Base-by-base conservation (phyloP, 2,888 invertebrate species). In the Scaptomyza tumidula region DNA sequence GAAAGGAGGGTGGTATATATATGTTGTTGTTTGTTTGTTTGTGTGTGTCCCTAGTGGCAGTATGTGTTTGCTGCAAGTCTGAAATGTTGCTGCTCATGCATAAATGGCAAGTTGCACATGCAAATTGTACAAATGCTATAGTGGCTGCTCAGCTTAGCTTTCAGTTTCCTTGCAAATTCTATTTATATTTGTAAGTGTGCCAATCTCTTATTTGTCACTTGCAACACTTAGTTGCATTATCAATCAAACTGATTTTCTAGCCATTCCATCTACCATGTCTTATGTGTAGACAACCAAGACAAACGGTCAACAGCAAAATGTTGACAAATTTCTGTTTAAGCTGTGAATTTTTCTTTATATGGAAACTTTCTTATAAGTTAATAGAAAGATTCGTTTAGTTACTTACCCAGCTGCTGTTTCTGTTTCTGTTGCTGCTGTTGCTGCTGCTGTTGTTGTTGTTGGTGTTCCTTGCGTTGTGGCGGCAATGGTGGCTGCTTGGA, bases 191-290 rank as follows among this genome's bases (percentile, higher is more conserved):
- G 69, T 67, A 79, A 54, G 50, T 39, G 41, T 62, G 54, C 37
- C 43, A 53, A 39, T 29, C 19, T 56, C 6, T 49, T 10, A 9
- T 19, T 55, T 56, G 45, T 45, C 66, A 62, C 58, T 71, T 60
- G 64, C 65, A 67, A 71, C 79, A 74, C 84, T 86, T 81, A 89
- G 90, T 82, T 90, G 90, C 78, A 82, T 88, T 89, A 90, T 90
- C 90, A 89, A 89, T 89, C 90, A 90, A 84, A 82, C 87, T 82
- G 90, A 90, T 90, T 89, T 89, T 70, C 57, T 14, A 69, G 71
- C 59, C 69, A 74, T 74, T 62, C 70, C 70, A 78, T 76, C 31
- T 39, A 5, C 11, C 39, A 43, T 9, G 44, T 62, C 74, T 64
- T 64, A 64, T 74, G 62, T 63, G 33, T 50, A 52, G n/a, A 43